phyloP scores from a whole-genome alignment of 2,888 invertebrate species.

The Ramazzottius varieornatus region DNA sequence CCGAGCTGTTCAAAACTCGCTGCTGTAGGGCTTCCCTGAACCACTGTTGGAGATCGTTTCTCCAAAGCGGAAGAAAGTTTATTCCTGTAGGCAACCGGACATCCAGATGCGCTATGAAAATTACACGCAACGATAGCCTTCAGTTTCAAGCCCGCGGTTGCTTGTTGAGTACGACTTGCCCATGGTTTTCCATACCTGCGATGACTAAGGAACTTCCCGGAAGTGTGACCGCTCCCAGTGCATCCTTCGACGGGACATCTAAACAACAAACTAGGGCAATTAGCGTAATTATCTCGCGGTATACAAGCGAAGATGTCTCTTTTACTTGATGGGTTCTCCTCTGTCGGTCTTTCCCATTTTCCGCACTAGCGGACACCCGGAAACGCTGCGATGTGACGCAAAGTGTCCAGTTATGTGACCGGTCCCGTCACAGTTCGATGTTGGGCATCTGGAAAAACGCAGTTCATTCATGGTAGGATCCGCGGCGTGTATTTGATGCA shows the following conservation, averaged over 20 bases:
- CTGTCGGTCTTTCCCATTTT: not conserved
- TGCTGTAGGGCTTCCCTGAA: too few species aligned
- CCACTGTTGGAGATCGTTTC: too few species aligned
- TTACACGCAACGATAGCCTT: too few species aligned
- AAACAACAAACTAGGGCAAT: not conserved
- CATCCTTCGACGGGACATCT: slow-evolving; percentile 3
- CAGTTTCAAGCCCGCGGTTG: too few species aligned
- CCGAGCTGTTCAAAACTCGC: too few species aligned
- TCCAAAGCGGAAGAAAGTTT: too few species aligned
- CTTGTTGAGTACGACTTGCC: not conserved
- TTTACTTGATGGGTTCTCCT: not conserved
- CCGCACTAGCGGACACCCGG: not conserved
- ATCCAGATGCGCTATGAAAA: too few species aligned
- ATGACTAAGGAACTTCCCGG: not conserved
- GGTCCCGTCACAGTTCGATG: not conserved
- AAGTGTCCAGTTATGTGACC: not conserved
- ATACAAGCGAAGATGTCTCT: not conserved
- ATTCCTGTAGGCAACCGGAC: too few species aligned
- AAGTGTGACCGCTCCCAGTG: not conserved
- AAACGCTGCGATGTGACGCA: not conserved
- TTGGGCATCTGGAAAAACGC: not conserved
- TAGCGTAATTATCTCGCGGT: not conserved
- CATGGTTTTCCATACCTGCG: not conserved
- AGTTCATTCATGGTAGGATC: too few species aligned
- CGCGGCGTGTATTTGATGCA: too few species aligned